phyloP scores from a whole-genome alignment of 2,113 vertebrate genomes.

The Oceanites oceanicus region DNA sequence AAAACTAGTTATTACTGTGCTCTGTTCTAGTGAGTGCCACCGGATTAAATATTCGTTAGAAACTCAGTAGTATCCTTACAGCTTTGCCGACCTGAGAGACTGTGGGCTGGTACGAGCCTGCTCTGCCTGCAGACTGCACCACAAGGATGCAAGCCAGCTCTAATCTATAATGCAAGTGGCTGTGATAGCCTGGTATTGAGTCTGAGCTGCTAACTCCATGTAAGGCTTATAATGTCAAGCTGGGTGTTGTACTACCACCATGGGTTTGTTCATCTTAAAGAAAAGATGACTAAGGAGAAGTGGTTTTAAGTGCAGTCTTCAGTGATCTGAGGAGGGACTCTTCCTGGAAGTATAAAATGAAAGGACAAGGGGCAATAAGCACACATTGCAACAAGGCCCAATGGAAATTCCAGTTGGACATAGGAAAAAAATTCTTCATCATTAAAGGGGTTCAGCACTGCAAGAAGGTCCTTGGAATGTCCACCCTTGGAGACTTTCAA shows the following conservation, averaged over 20 bases:
- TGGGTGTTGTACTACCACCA: neutral
- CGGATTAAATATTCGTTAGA: neutral
- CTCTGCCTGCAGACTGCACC: neutral
- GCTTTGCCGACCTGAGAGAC: neutral
- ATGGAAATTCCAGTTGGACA: neutral
- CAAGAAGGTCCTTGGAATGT: neutral
- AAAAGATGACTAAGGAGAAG: neutral
- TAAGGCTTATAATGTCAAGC: neutral
- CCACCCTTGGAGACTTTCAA: neutral
- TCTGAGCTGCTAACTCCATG: neutral
- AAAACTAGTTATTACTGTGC: constrained; percentile 28
- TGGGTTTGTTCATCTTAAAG: neutral
- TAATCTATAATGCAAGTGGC: neutral
- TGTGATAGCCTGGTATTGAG: neutral
- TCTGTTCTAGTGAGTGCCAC: neutral
- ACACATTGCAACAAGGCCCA: neutral
- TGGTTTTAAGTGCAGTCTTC: neutral
- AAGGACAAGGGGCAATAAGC: neutral
- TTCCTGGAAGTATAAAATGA: neutral
- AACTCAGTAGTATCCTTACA: neutral
- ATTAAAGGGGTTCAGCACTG: neutral
- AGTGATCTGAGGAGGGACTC: neutral
- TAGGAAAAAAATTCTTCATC: neutral
- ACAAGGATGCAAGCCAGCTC: neutral
- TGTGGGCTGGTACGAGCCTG: neutral